Evolutionary conservation across 2,113 vertebrate genomes (phyloP), one percentile per base, ranked within the genome.

Genomic region (Oryzias melastigma): DNA sequence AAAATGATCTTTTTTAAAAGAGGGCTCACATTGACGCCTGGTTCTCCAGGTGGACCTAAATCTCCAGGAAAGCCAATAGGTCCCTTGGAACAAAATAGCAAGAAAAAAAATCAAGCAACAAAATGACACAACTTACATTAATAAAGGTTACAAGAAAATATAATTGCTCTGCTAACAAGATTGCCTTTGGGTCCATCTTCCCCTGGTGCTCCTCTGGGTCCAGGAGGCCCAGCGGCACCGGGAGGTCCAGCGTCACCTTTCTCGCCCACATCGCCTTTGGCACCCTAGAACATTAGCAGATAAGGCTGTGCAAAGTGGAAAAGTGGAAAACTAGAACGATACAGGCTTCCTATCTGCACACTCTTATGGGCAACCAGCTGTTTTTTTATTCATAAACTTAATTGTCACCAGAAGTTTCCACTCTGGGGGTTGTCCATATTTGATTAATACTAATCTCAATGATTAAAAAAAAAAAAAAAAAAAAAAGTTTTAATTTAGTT

Each of bases 171-270:
- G 62, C 94, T 93, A 62, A 97, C 96, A 71, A 88, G 52, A 29
- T 81, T 90, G 80, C 96, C 96, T 90, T 98, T 98, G 61, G 93
- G 24, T 57, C 96, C 96, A 3, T 98, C 96, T 20, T 97, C 95
- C 66, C 96, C 96, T 1, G 93, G 91, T 17, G 85, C 89, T 0
- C 96, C 95, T 85, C 95, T 93, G 50, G 93, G 81, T 57, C 96
- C 96, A 0, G 93, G 88, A 35, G 94, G 89, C 13, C 96, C 96
- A 14, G 94, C 92, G 19, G 94, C 86, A 27, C 96, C 95, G 0
- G 95, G 66, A 14, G 72, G 84, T 1, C 95, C 96, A 0, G 90
- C 71, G 17, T 97, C 96, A 0, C 96, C 96, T 67, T 97, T 97
- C 80, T 96, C 96, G 18, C 96, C 96, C 14, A 85, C 0, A 4